Evolutionary conservation across 2,888 invertebrate species (phyloP), one percentile per base, ranked within the genome.

Genomic region (Orthonevra nobilis): DNA sequence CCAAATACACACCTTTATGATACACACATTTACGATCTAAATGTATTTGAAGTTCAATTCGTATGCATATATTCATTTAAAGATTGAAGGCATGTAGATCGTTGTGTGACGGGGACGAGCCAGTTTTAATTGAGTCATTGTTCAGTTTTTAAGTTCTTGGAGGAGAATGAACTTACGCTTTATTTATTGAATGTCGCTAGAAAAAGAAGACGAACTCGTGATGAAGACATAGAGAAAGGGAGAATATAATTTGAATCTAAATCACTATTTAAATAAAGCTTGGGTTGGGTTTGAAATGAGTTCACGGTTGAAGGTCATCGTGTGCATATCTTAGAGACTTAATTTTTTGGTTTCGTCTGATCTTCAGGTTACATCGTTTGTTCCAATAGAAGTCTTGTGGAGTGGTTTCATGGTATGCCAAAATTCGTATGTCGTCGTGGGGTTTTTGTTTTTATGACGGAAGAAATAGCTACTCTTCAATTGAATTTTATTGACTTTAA

Each of bases 271-370:
- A 60, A 68, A 64, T 58, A 38, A 36, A 36, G 15, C 32, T 54
- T 36, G 38, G 6, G n/a, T 52, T 46, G 40, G 40, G 48, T 50
- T 66, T 44, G 26, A 48, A 63, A 40, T 36, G 42, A 56, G 64
- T 52, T 69, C 60, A 7, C 30, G 23, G 46, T 38, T 63, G 56
- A 73, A 73, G 73, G 73, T 58, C 56, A 58, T 30, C n/a, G n/a
- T n/a, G n/a, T 64, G 50, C 23, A 30, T 54, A 6, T 19, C 36
- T 36, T 54, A 0, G 28, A 40, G 10, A 32, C 12, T 48, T 17
- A 54, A 34, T 63, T 56, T 30, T 36, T 48, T 15, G 2, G 9
- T 26, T 36, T 10, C 10, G n/a, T 32, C 40, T 44, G 19, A 46
- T 52, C 12, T 46, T 34, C 23, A 10, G 3, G 28, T 46, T 66